These are phyloP conservation scores for Sorex maritimensis DNA, from an alignment of 2,797 vertebrate species.

Conservation along the genomic window DNA sequence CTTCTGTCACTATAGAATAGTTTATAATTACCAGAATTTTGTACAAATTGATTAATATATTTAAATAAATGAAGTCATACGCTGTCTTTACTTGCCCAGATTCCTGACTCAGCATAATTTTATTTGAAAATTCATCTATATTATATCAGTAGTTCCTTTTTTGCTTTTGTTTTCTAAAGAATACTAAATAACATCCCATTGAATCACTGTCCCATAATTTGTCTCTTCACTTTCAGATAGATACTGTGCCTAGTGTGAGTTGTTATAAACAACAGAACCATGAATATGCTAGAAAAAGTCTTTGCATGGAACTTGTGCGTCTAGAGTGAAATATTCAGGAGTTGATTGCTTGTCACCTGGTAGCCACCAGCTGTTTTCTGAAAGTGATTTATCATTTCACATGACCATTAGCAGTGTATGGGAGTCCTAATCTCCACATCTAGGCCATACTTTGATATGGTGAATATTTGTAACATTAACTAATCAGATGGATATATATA, in stretches of 20 bases:
- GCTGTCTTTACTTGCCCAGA: background rate
- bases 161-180: background rate
- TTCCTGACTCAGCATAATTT: conserved; percentile 29
- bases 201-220: background rate
- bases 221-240: background rate
- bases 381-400: conserved; percentile 26
- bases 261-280: conserved; percentile 12
- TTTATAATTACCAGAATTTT: conserved; percentile 57
- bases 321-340: conserved; percentile 3
- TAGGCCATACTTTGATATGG: conserved; percentile 20
- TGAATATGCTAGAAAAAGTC: conserved; percentile 26
- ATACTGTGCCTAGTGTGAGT: background rate
- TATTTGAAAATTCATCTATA: background rate
- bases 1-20: conserved; percentile 45
- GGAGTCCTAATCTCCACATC: background rate
- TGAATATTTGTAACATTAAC: conserved; percentile 49
- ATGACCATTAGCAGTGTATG: background rate
- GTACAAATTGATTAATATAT: conserved; percentile 24
- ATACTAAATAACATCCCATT: too few relatives aligned
- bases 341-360: background rate
- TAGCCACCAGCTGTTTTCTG: background rate
- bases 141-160: background rate
- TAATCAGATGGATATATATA: background rate
- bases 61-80: conserved; percentile 32
- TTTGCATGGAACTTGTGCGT: background rate